Evolutionary conservation across 2,888 invertebrate species (phyloP).

Genomic region (Cantharis nigra): DNA sequence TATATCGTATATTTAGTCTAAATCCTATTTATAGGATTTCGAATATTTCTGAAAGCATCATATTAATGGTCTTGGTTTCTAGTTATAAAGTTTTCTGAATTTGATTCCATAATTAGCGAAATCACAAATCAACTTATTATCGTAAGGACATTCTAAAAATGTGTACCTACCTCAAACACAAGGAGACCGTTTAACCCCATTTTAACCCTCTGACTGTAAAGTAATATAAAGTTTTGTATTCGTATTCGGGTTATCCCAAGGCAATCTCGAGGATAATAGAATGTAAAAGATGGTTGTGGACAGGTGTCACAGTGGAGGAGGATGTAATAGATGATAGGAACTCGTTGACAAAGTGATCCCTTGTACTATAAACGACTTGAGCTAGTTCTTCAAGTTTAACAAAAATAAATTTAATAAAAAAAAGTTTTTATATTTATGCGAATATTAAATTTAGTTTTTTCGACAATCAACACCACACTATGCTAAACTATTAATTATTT

Average conservation of each 20-base stretch:
- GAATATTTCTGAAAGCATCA: too few species aligned
- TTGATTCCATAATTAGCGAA: too few species aligned
- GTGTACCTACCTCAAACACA: background rate
- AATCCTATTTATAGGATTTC: too few species aligned
- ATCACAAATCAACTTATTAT: too few species aligned
- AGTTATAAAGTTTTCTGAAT: too few species aligned
- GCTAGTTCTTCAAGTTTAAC: background rate
- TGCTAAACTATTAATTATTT: background rate
- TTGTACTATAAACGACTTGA: background rate
- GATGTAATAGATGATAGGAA: slow-evolving; percentile 9
- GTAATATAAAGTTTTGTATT: slow-evolving; percentile 3
- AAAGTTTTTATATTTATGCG: background rate
- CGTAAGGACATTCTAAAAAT: background rate
- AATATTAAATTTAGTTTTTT: background rate
- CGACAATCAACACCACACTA: background rate
- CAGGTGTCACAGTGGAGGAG: slow-evolving; percentile 31
- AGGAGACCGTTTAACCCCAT: slow-evolving; percentile 20
- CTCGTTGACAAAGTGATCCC: slow-evolving; percentile 22
- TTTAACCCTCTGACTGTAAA: slow-evolving; percentile 27
- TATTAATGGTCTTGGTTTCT: too few species aligned
- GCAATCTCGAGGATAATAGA: slow-evolving; percentile 28
- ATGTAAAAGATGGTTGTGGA: slow-evolving; percentile 28
- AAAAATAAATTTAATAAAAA: background rate
- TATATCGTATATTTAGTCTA: too few species aligned
- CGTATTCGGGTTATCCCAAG: slow-evolving; percentile 21